Evolutionary conservation across 2,797 vertebrate genomes (phyloP).

Genomic region (Cossypha polioptera): DNA sequence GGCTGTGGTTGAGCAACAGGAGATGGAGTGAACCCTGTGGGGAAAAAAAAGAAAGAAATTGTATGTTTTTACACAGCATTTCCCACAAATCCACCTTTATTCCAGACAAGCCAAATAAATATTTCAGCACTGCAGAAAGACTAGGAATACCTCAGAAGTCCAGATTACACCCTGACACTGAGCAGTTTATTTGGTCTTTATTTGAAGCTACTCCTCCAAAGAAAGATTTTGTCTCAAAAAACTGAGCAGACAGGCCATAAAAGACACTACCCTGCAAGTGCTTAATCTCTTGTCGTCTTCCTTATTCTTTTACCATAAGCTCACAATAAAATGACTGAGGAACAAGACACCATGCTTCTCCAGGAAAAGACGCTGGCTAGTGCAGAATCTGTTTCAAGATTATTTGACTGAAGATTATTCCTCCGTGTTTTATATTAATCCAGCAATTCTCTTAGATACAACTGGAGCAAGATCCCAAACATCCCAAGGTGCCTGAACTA

Average conservation of each 20-base stretch:
- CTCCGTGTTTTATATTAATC: background rate
- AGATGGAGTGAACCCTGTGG: conserved; percentile 86
- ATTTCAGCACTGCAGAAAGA: background rate
- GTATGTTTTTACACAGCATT: background rate
- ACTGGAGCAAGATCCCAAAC: background rate
- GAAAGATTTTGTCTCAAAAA: background rate
- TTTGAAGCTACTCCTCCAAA: background rate
- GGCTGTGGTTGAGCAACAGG: conserved; percentile 85
- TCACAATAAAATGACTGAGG: background rate
- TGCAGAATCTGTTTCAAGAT: background rate
- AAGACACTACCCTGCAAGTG: background rate
- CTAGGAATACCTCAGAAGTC: background rate
- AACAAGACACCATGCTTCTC: background rate
- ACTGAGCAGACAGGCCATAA: background rate
- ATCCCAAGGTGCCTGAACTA: background rate
- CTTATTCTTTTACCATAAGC: background rate
- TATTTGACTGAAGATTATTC: background rate
- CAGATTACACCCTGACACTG: background rate
- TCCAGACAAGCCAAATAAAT: background rate
- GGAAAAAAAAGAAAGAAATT: conserved; percentile 15
- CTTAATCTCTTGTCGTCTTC: background rate
- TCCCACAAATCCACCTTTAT: background rate
- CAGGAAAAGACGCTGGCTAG: background rate
- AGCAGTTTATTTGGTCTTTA: background rate
- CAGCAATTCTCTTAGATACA: background rate